Conservation (phyloP, 2,797 vertebrate species). For the Eulemur rubriventer region DNA sequence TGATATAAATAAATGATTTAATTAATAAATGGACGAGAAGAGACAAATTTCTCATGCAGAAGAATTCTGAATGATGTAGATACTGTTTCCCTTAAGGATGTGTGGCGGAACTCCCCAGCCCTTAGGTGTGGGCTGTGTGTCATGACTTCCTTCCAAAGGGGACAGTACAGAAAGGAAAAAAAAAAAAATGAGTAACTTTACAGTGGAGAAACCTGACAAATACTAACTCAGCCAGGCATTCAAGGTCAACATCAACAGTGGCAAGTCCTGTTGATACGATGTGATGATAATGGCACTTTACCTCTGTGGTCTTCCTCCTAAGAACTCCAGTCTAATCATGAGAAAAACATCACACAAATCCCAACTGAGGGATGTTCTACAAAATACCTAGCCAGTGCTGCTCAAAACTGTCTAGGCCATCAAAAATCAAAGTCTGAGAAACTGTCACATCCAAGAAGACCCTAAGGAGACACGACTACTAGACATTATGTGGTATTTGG, state of each 20-base stretch:
- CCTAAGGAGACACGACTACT: neutral
- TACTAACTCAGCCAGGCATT: neutral
- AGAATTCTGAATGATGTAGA: neutral
- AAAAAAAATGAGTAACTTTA: neutral
- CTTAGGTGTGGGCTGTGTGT: fast-evolving
- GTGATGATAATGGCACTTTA: neutral
- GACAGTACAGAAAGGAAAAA: no score
- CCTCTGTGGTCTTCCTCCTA: neutral
- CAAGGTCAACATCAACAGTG: neutral
- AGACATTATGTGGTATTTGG: neutral
- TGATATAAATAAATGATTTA: neutral
- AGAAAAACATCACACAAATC: neutral
- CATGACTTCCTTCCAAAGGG: neutral
- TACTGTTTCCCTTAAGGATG: neutral
- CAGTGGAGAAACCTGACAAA: neutral
- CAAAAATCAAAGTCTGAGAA: neutral
- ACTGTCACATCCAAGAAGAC: neutral
- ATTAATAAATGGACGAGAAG: neutral
- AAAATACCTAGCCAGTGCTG: neutral
- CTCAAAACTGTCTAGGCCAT: neutral
- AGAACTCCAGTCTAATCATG: neutral
- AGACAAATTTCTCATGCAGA: neutral
- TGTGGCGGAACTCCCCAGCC: neutral
- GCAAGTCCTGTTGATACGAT: neutral
- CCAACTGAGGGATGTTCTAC: neutral